Conservation (phyloP, 2,888 invertebrate species). For the Brachylomia viminalis region DNA sequence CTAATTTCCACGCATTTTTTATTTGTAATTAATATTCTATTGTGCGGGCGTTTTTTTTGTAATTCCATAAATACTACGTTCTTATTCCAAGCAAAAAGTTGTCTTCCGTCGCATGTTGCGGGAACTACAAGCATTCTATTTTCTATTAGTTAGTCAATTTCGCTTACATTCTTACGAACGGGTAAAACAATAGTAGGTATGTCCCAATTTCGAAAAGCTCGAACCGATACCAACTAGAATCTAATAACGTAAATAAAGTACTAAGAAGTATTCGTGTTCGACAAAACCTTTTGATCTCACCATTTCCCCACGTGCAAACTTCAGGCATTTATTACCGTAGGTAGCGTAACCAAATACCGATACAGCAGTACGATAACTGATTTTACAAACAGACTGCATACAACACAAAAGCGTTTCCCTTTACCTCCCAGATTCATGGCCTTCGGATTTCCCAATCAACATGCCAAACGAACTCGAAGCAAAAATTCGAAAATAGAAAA, state of each 20-base stretch:
- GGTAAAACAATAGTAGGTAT: too few species aligned
- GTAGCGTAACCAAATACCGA: constrained; percentile 2
- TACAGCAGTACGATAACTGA: constrained; percentile 15
- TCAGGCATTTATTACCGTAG: neutral
- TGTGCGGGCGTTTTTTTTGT: too few species aligned
- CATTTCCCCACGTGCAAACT: neutral
- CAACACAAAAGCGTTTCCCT: constrained; percentile 35
- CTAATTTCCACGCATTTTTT: too few species aligned
- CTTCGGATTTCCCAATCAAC: constrained; percentile 42
- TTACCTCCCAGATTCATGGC: constrained; percentile 31
- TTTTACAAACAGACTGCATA: constrained; percentile 3
- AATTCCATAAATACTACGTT: too few species aligned
- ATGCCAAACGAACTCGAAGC: constrained; percentile 34
- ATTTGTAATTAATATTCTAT: too few species aligned
- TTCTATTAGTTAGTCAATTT: too few species aligned
- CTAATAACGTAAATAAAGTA: neutral
- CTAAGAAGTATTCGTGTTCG: neutral
- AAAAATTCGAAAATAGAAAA: constrained; percentile 32
- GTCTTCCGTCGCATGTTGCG: too few species aligned
- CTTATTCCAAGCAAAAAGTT: too few species aligned
- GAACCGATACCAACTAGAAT: neutral
- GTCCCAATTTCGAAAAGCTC: neutral
- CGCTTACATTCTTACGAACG: too few species aligned
- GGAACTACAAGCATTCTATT: too few species aligned
- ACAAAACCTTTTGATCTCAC: neutral